Evolutionary conservation across 2,888 invertebrate species (phyloP), one percentile per base, ranked within the genome.

Genomic region (Sericinus montela): DNA sequence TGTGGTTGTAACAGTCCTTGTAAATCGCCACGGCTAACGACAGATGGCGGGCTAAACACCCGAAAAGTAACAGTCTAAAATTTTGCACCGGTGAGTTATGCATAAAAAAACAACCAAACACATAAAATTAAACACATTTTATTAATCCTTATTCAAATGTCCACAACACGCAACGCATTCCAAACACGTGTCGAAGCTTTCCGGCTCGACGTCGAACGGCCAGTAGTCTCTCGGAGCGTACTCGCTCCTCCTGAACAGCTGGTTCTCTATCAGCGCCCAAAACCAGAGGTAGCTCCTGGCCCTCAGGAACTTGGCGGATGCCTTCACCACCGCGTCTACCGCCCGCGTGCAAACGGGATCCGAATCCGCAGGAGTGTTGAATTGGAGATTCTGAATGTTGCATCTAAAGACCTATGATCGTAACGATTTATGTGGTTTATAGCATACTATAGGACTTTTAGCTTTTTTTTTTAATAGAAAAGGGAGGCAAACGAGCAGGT

Each of bases 281-380:
- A 76, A 57, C 77, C 80, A 86, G 7, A 79, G 63, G 52, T 75
- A 74, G 19, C 36, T 58, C 9, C 74, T 65, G 0, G 82, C 80
- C 32, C 75, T 66, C 0, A 55, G 40, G 50, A 85, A 62, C 51
- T 72, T 75, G 0, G 19, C 45, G 0, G 75, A 62, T 0, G 82
- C 65, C 0, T 69, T 62, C 1, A 72, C n/a, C 0, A 82, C 73
- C 0, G 84, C 81, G 3, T 60, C 54, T 0, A 85, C 53, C 0
- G 86, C 87, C 1, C 78, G 65, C 35, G 62, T 62, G 40, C 74
- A 69, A 0, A 85, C 77, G 0, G 69, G 67, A 54, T 87, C 87
- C 3, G 60, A 60, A 3, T 65, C 55, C 16, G 60, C 53, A 0
- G 67, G 58, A 0, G 69, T 75, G 59, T 83, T 82, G 59, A 82